These are phyloP conservation scores for Hippasteria phrygiana DNA, from an alignment of 53 echinoderm and acorn worm genomes.

Conservation along the genomic window DNA sequence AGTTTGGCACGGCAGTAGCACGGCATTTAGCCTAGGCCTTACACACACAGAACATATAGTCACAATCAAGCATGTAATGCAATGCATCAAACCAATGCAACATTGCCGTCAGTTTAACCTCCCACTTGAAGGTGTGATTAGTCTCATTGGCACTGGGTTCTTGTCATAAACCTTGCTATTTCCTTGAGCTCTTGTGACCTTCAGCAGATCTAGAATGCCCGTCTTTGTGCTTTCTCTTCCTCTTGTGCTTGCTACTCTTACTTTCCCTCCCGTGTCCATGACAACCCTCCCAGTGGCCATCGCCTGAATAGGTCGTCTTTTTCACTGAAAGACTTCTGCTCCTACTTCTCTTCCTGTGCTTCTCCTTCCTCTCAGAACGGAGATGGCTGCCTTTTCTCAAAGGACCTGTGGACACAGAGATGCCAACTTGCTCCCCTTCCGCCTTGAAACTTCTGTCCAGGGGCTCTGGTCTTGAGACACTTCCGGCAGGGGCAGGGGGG, in stretches of 20 bases:
- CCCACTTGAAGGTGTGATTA: too few species aligned
- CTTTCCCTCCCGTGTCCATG: conserved; percentile 10
- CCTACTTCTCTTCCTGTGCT: neutral
- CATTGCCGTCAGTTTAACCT: too few species aligned
- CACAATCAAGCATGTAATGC: too few species aligned
- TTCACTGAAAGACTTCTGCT: neutral
- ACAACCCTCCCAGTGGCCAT: neutral
- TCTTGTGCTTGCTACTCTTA: conserved; percentile 24
- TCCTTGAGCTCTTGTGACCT: conserved; percentile 19
- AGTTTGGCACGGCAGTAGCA: too few species aligned
- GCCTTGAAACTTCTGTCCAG: neutral
- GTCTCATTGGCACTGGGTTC: neutral
- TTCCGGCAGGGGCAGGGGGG: neutral
- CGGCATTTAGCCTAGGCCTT: too few species aligned
- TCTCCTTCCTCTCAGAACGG: neutral
- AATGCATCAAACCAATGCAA: too few species aligned
- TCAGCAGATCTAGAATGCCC: conserved; percentile 3
- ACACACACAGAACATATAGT: too few species aligned
- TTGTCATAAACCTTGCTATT: neutral
- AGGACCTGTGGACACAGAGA: neutral
- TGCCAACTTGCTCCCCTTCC: neutral
- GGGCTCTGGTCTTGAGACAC: neutral
- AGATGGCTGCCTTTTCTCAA: conserved; percentile 8
- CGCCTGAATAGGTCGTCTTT: neutral
- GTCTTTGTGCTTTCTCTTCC: conserved; percentile 31